Base-by-base conservation (phyloP, 2,797 vertebrate genomes). In the Erethizon dorsatum region DNA sequence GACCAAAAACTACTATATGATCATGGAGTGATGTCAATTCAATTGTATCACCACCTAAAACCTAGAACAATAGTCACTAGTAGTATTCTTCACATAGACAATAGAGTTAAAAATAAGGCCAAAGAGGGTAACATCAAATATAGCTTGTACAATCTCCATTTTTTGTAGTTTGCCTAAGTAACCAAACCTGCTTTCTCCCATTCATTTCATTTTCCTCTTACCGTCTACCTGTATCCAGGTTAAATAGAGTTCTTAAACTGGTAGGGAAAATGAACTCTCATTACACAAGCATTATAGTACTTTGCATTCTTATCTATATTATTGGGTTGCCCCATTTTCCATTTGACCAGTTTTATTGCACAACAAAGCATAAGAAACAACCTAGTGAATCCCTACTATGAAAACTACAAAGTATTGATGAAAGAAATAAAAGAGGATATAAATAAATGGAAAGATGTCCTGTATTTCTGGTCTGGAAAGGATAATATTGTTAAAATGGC, bases 21-120 rank as follows among this genome's bases (percentile, higher is more conserved):
- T 69, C 24, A 59, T 26, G 33, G 20, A 24, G 7, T 79, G 54
- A 90, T 61, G 7, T 80, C 24, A 79, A 41, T 90, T 83, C 10
- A 45, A 54, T 59, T 26, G 24, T 18, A 86, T 95, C 50, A 67
- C 54, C 54, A 45, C 26, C 20, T 85, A 63, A 94, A 83, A 86
- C 33, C n/a, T 67, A 77, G 77, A 69, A 69, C 5, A 78, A 33
- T 33, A 79, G 26, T 85, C 73, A 90, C 33, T 26, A 71, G 26
- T 79, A 90, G 52, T n/a, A n/a, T 33, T 90, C 65, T 85, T 86
- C 63, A 94, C 33, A 50, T 69, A 86, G 41, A 33, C 37, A 61
- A 45, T 54, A 6, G 61, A 26, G 28, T 85, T 71, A 52, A 90
- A 78, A 90, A 79, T 26, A 45, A 22, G 45, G 6, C 71, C 67